Evolutionary conservation across 2,797 vertebrate genomes (phyloP), one percentile per base, ranked within the genome.

Genomic region (Balearica regulorum): DNA sequence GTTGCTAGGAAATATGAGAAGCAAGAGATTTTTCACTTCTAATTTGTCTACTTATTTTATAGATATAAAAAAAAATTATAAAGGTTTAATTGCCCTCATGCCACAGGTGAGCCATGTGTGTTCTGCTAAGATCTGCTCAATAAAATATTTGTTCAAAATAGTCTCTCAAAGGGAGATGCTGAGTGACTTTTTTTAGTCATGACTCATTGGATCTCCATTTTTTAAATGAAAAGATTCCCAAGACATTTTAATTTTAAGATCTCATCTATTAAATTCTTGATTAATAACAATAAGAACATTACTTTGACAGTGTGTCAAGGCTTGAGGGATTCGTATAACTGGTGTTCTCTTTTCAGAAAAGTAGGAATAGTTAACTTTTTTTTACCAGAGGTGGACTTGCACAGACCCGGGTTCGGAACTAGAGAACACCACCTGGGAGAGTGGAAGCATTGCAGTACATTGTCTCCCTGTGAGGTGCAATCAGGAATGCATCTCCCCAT

Each of bases 201-300:
- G 94, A 90, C 53, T 96, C 87, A 79, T 20, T 91, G 44, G 29
- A 68, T 92, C 62, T 88, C 48, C 29, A 37, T 66, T 95, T 84
- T 82, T 83, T n/a, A 89, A 70, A 88, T 94, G 1, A 94, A 72
- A 70, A 57, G 22, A 75, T 93, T 93, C 83, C 93, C 89, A 80
- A 82, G 79, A 58, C 31, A 20, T 25, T 28, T 80, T 83, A 79
- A 75, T 93, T 91, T 81, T 51, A 79, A 87, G 75, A 81, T 83
- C 49, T 83, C 68, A 14, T 87, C 60, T 93, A 54, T 85, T 90
- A 92, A 77, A 79, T 65, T 95, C 28, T 94, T 96, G 69, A 76
- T 94, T 96, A 88, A 84, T 88, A 80, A 60, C 37, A 65, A 18
- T 22, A 58, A 48, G 10, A 65, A 12, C 80, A 43, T 71, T 87